Conservation (phyloP, 1,140 invertebrate species). For the Lineus longissimus region DNA sequence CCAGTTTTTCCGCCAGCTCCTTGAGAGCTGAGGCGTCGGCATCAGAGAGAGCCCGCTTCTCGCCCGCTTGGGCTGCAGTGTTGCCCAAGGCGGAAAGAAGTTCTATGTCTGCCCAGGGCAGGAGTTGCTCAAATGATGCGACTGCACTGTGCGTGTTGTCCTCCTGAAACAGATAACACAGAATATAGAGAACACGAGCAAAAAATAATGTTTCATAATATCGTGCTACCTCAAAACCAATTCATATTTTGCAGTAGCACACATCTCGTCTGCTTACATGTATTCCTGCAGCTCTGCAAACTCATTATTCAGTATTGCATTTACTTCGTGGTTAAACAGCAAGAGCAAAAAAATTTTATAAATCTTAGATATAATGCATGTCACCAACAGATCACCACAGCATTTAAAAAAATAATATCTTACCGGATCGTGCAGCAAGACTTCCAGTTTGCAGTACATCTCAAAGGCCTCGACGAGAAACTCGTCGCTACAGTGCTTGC, state of each 20-base stretch:
- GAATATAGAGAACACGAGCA: not conserved
- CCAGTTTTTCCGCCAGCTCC: not conserved
- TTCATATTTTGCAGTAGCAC: too few species aligned
- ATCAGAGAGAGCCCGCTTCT: not conserved
- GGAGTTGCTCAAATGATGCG: constrained; percentile 5
- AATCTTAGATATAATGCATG: too few species aligned
- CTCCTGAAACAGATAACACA: constrained; percentile 11
- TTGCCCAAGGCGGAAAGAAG: not conserved
- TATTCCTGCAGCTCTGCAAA: too few species aligned
- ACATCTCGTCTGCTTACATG: too few species aligned
- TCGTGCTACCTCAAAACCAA: too few species aligned
- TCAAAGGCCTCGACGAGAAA: constrained; percentile 16
- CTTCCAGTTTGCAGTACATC: constrained; percentile 18
- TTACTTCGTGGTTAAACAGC: too few species aligned
- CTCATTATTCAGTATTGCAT: too few species aligned
- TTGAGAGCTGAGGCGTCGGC: not conserved
- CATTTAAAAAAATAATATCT: not conserved
- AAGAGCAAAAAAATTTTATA: too few species aligned
- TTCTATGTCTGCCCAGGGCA: constrained; percentile 9
- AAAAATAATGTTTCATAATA: too few species aligned
- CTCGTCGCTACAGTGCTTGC: not conserved
- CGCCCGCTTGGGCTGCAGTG: not conserved
- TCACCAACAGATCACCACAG: too few species aligned
- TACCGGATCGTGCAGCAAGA: constrained; percentile 24
- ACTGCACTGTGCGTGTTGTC: not conserved